These are phyloP conservation scores for Itoplectis maculator DNA, from an alignment of 2,888 invertebrate genomes.

Conservation along the genomic window DNA sequence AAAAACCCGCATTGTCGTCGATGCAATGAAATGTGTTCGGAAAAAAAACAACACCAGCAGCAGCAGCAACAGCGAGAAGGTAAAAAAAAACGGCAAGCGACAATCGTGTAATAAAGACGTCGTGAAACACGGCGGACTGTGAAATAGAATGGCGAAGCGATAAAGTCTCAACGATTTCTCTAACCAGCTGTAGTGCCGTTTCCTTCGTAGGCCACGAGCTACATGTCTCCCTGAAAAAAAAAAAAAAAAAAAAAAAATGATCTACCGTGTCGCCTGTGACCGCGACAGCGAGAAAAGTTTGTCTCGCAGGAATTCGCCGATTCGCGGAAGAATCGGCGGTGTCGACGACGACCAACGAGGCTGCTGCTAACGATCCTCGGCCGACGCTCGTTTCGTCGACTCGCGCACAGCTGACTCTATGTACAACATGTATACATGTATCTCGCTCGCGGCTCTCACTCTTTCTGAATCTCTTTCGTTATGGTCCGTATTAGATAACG, in stretches of 20 bases:
- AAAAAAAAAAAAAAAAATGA: no score
- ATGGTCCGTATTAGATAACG: slow-evolving; percentile 52
- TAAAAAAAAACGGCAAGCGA: neutral
- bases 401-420: neutral
- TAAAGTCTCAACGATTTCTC: slow-evolving; percentile 50
- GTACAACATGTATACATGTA: neutral
- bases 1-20: neutral
- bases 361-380: slow-evolving; percentile 7
- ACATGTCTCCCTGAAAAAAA: slow-evolving; percentile 17
- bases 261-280: slow-evolving; percentile 3
- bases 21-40: slow-evolving; percentile 5
- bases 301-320: slow-evolving; percentile 6
- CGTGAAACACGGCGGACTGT: slow-evolving; percentile 14
- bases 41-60: slow-evolving; percentile 4
- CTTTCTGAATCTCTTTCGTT: slow-evolving; percentile 51
- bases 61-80: no score
- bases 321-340: slow-evolving; percentile 9
- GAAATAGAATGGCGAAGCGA: slow-evolving; percentile 39
- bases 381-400: slow-evolving; percentile 14
- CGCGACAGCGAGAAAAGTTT: slow-evolving; percentile 19
- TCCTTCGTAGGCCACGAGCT: neutral
- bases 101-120: slow-evolving; percentile 38
- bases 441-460: neutral
- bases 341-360: neutral
- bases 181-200: slow-evolving; percentile 21